Evolutionary conservation across 2,888 invertebrate genomes (phyloP).

Genomic region (Micropterix aruncella): DNA sequence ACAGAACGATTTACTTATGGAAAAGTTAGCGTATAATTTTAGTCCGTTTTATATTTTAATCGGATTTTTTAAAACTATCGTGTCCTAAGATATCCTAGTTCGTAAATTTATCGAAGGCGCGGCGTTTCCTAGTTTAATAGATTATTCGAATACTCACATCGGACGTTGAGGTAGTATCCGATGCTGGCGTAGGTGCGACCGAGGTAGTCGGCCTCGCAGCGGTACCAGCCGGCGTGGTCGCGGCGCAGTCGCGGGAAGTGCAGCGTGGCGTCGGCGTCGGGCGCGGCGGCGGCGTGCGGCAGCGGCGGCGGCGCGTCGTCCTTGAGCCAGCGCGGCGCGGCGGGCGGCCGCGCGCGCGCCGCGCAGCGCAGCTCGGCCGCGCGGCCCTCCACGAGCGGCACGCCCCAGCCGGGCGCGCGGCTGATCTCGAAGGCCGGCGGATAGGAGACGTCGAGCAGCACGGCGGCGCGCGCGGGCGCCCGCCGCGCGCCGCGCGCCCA

Average conservation of each 20-base stretch:
- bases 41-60: too few relatives aligned
- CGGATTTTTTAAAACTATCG: too few relatives aligned
- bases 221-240: conserved; percentile 86
- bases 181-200: conserved; percentile 78
- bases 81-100: too few relatives aligned
- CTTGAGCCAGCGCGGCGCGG: conserved; percentile 71
- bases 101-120: too few relatives aligned
- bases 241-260: conserved; percentile 70
- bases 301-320: conserved; percentile 36
- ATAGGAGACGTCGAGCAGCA: conserved; percentile 47
- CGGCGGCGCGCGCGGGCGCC: conserved; percentile 40
- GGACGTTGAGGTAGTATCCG: conserved; percentile 79
- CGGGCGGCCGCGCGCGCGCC: conserved; percentile 85
- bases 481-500: conserved; percentile 45
- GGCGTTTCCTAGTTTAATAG: too few relatives aligned
- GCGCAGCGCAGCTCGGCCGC: conserved; percentile 83
- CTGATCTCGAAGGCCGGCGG: conserved; percentile 88
- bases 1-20: too few relatives aligned
- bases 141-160: conserved; percentile 71
- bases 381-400: conserved; percentile 77
- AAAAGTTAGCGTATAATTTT: too few relatives aligned
- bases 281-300: conserved; percentile 33
- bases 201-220: conserved; percentile 74
- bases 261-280: conserved; percentile 64
- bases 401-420: conserved; percentile 84